A percentile compares a stretch with the other conserved stretches of the same genome.
Evolutionary conservation across 1,140 invertebrate genomes (phyloP).

Genomic region (Heliothis subflexa): DNA sequence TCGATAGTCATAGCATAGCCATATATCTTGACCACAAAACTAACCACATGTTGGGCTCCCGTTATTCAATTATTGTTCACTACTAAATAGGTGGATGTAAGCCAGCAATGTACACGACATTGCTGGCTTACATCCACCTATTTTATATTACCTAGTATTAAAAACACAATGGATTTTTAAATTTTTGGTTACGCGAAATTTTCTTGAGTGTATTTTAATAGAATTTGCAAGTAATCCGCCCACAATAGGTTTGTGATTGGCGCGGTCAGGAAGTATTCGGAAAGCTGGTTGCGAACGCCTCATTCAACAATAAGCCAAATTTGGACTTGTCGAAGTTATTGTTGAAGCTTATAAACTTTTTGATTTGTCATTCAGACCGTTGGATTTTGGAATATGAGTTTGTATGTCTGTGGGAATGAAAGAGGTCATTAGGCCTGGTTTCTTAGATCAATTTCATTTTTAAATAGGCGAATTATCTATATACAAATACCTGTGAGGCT

Average conservation of each 20-base stretch:
- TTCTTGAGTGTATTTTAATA: conserved; percentile 51
- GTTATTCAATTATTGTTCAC: conserved; percentile 40
- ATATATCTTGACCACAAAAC: conserved; percentile 67
- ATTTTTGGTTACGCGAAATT: conserved; percentile 11
- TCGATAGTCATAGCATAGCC: conserved; percentile 61
- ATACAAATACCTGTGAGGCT: too few relatives aligned
- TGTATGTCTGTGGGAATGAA: neutral
- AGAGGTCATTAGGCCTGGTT: neutral
- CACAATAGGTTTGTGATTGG: conserved; percentile 76
- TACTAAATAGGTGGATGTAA: too few relatives aligned
- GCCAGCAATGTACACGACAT: too few relatives aligned
- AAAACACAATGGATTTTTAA: conserved; percentile 51
- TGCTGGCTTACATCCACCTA: conserved; percentile 14
- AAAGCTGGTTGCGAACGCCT: neutral
- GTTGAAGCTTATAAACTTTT: conserved; percentile 48
- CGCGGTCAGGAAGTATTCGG: conserved; percentile 50
- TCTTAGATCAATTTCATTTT: neutral
- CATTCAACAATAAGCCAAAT: conserved; percentile 67
- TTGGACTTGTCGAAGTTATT: conserved; percentile 54
- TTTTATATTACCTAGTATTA: neutral
- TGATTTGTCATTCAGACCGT: conserved; percentile 57
- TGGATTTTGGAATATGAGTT: conserved; percentile 22
- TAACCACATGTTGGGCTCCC: conserved; percentile 37
- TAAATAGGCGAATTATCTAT: too few relatives aligned
- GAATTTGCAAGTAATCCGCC: conserved; percentile 79